phyloP scores from a whole-genome alignment of 2,888 invertebrate species.

The Pharmacophagus antenor region DNA sequence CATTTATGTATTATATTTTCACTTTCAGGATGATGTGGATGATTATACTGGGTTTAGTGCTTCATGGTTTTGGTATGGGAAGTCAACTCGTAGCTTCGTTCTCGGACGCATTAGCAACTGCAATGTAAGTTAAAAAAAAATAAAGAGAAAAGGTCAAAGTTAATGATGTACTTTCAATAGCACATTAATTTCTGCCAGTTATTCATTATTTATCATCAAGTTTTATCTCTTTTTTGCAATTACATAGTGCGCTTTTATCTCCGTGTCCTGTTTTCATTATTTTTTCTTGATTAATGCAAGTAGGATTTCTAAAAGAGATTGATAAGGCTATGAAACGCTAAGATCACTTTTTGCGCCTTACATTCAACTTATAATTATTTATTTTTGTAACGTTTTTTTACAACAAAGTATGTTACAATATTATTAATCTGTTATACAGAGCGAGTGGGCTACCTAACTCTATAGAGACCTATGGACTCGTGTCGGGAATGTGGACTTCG shows the following conservation, averaged over 20 bases:
- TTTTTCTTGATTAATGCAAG: too few species aligned
- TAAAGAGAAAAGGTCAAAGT: too few species aligned
- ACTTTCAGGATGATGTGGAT: conserved; percentile 83
- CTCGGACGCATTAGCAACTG: conserved; percentile 89
- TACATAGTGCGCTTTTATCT: too few species aligned
- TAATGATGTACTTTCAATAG: too few species aligned
- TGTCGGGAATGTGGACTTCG: conserved; percentile 95
- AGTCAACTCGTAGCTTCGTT: conserved; percentile 93
- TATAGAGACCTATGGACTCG: conserved; percentile 92
- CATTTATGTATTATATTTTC: not conserved
- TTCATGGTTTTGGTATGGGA: conserved; percentile 91
- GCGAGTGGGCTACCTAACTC: conserved; percentile 89
- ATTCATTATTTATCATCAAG: too few species aligned
- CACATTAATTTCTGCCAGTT: too few species aligned
- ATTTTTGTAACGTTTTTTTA: not conserved
- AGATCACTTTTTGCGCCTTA: too few species aligned
- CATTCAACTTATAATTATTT: too few species aligned
- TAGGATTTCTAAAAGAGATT: too few species aligned
- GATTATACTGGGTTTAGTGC: conserved; percentile 85
- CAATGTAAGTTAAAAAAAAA: conserved; percentile 84
- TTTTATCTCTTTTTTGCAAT: too few species aligned
- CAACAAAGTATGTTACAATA: not conserved
- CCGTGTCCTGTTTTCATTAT: too few species aligned
- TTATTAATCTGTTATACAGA: conserved; percentile 58
- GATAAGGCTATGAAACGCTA: too few species aligned